A percentile compares a stretch with the other conserved stretches of the same genome.
Conservation (phyloP, 2,888 invertebrate species). For the Melikaiella ostensackeni region DNA sequence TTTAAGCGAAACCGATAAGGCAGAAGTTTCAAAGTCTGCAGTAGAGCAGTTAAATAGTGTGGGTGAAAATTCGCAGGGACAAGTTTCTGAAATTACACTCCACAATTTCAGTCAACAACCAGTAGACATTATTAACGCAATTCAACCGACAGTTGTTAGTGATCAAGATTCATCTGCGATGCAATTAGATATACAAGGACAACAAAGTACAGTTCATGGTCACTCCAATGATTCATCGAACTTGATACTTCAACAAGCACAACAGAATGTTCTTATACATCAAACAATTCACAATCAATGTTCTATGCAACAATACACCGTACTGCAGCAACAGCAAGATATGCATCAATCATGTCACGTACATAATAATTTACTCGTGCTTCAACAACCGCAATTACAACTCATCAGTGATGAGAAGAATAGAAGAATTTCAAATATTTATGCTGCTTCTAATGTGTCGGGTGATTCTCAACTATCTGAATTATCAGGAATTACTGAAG, state of each 20-base stretch:
- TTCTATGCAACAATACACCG: constrained; percentile 44
- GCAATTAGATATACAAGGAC: not conserved
- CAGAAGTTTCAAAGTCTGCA: not conserved
- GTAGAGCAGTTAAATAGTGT: constrained; percentile 1
- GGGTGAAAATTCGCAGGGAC: not conserved
- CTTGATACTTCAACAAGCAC: constrained; percentile 39
- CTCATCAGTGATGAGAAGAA: constrained; percentile 70
- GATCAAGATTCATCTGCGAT: not conserved
- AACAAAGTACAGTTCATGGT: constrained; percentile 8
- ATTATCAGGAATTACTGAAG: constrained; percentile 51
- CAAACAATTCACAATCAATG: constrained; percentile 39
- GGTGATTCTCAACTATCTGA: constrained; percentile 70
- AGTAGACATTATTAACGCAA: not conserved
- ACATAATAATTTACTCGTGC: constrained; percentile 56
- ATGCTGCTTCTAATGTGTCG: constrained; percentile 64
- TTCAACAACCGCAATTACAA: constrained; percentile 62
- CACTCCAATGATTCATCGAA: constrained; percentile 7
- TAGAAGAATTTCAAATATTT: constrained; percentile 72
- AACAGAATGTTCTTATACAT: constrained; percentile 38
- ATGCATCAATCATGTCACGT: constrained; percentile 47
- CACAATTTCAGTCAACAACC: not conserved
- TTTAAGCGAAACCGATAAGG: not conserved
- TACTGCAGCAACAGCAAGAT: constrained; percentile 48
- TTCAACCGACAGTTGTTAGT: not conserved
- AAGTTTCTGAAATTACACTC: not conserved